Percentiles rank a stretch among this genome's conserved stretches.
phyloP scores from a whole-genome alignment of 2,113 vertebrate species.

The Pavo muticus region DNA sequence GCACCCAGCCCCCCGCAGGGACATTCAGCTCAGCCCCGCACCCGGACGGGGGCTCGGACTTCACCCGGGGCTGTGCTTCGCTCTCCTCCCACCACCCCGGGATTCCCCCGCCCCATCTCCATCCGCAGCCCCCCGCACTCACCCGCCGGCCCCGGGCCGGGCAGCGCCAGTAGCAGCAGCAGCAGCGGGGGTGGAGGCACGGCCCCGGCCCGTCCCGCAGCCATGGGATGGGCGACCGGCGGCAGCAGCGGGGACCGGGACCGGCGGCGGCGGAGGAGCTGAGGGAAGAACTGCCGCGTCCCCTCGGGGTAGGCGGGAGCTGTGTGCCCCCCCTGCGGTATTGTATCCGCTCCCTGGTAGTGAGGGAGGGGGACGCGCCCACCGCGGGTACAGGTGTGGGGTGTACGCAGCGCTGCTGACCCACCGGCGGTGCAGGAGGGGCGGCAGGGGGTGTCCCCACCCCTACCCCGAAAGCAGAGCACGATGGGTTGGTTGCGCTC shows the following conservation, averaged over 20 bases:
- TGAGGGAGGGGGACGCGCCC: neutral
- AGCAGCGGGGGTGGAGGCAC: neutral
- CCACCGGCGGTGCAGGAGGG: neutral
- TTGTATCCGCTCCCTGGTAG: no score
- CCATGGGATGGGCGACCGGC: neutral
- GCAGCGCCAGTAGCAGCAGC: neutral
- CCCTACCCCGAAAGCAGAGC: neutral
- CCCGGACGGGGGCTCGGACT: neutral
- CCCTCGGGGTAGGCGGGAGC: neutral
- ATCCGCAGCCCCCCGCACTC: neutral
- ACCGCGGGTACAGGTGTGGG: no score
- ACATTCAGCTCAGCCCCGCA: neutral
- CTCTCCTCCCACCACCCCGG: neutral
- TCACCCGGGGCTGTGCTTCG: neutral
- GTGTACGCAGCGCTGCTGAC: neutral
- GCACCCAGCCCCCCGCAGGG: neutral
- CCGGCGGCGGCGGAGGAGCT: neutral
- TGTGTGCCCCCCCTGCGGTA: neutral
- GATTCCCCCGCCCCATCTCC: neutral
- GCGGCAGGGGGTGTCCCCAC: accelerated
- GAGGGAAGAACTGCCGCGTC: neutral
- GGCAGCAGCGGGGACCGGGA: neutral
- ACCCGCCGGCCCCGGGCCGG: neutral
- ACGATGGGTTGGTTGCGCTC: neutral
- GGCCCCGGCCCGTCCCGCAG: neutral